Evolutionary conservation across 2,888 invertebrate genomes (phyloP), one percentile per base, ranked within the genome.

Genomic region (Exocentrus adspersus): DNA sequence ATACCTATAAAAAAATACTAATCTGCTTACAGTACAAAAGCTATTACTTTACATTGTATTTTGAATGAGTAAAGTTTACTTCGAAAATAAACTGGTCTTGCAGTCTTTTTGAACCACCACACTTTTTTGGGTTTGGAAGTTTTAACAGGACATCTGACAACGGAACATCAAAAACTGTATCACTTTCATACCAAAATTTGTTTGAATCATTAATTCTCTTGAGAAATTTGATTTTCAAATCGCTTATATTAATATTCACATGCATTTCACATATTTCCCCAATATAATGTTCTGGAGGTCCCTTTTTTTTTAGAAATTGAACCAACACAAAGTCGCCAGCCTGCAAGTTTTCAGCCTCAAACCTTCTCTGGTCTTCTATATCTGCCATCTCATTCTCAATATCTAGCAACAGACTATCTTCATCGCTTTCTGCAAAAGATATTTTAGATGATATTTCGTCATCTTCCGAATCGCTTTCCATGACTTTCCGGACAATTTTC

Each of bases 211-310:
- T 45, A 19, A 45, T 45, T 17, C 45, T 10, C 45, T 45, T 45
- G 17, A 45, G 45, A 45, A 45, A 45, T 45, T 45, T 45, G 7
- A 45, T 45, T 17, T 17, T 10, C 7, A 45, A 45, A 45, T 45
- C 45, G 10, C 9, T 45, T 6, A 17, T 4, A 17, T 45, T 45
- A 41, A 12, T 41, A 10, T 41, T 41, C 41, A 10, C 41, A 41
- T 12, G 41, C 45, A 19, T 45, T 17, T 14, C 19, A 16, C 45
- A 45, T 45, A 45, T 45, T 45, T 45, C 45, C 19, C 45, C 45
- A 14, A 45, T 45, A 45, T 45, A 45, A 45, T 45, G 45, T 45
- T 45, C 45, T 45, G 19, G 45, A 10, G n/a, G 41, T 41, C 41
- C 41, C 14, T 41, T 41, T 41, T 41, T 41, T 14, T 41, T 41